Base-by-base conservation (phyloP, 2,113 vertebrate species). In the Malaclemys terrapin region DNA sequence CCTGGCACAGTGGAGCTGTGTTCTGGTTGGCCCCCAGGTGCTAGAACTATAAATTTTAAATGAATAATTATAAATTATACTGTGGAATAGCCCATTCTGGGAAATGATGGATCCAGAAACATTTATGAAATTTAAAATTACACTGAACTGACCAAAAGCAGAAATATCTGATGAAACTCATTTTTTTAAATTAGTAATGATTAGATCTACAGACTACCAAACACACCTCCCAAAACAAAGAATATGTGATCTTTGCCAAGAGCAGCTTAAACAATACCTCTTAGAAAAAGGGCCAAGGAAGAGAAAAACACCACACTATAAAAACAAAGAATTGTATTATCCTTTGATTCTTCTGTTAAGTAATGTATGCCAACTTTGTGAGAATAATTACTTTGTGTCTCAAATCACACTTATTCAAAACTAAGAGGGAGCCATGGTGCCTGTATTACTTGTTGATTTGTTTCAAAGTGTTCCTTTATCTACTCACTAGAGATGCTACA, bases 231-330 rank as follows among this genome's bases (percentile, higher is more conserved):
- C 90, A 82, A 94, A 86, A 78, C 80, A 89, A 91, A 93, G 45
- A 87, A 81, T 3, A 92, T 2, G 80, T 59, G 72, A 94, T 65
- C 89, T 10, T 47, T 47, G 3, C 50, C 59, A n/a, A 57, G 80
- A 92, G 78, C 80, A 84, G 25, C 3, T 88, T 72, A 82, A 89
- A 69, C 52, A 2, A 5, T 0, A 3, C 50, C 52, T 80, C 47
- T 35, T 94, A 90, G 49, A 38, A 82, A 93, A 94, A 83, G 89
- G 78, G 57, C 91, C 89, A 47, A 84, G 89, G 38, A 6, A 45
- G 13, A 78, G 13, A 25, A 78, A 27, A 84, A 85, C 50, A 31
- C 69, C 69, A 76, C 6, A 0, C 27, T 38, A 90, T 7, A 59
- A n/a, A 76, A 8, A 54, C 31, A 10, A 91, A 85, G 80, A 52